Conservation (phyloP, 2,113 vertebrate genomes). For the Acrocephalus kingi region DNA sequence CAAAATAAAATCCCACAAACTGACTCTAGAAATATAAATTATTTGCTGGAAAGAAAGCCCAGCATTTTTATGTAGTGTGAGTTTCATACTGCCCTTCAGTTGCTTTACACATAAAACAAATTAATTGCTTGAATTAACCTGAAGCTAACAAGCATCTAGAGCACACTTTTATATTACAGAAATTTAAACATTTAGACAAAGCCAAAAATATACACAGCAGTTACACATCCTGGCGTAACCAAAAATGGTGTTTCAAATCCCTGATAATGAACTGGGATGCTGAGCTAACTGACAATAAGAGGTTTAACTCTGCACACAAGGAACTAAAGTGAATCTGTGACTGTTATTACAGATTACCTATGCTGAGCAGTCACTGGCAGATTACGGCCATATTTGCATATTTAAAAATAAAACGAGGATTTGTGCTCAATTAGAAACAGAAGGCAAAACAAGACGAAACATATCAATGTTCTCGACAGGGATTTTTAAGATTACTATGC, state of each 20-base stretch:
- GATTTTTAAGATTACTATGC: background rate
- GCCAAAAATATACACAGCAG: background rate
- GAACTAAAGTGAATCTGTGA: constrained; percentile 51
- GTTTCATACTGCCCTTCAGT: background rate
- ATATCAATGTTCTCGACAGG: background rate
- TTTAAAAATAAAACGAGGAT: constrained; percentile 31
- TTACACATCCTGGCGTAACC: background rate
- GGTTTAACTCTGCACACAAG: constrained; percentile 45
- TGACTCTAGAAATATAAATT: background rate
- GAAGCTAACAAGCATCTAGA: background rate
- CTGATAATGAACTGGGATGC: constrained; percentile 26
- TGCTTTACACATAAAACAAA: background rate
- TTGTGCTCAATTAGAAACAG: background rate
- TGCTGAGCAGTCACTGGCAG: background rate
- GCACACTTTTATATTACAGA: background rate
- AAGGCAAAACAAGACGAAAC: background rate
- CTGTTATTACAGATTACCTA: constrained; percentile 49
- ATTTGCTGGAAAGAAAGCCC: background rate
- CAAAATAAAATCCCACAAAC: background rate
- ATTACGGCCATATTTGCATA: constrained; percentile 48
- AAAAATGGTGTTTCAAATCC: constrained; percentile 52
- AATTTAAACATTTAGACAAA: background rate
- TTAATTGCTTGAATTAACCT: background rate
- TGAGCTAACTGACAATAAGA: constrained; percentile 59
- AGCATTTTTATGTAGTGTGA: background rate